Conservation (phyloP, 2,888 invertebrate genomes). For the Epinotia bilunana region DNA sequence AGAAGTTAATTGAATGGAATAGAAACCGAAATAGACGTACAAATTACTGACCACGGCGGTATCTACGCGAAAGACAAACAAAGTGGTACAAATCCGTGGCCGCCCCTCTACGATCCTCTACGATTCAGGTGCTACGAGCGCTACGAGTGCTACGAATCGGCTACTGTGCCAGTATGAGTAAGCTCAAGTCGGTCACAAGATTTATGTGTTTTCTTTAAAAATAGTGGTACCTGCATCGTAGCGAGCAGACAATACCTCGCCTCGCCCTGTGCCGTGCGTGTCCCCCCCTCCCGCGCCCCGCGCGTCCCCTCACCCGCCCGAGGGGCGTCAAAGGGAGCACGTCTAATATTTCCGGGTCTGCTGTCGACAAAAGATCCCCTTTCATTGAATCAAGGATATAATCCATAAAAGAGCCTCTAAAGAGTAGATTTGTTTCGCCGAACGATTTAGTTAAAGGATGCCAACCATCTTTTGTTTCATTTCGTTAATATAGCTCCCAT, state of each 20-base stretch:
- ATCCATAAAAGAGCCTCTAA: conserved; percentile 70
- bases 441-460: conserved; percentile 54
- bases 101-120: conserved; percentile 27
- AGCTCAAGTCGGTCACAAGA: conserved; percentile 31
- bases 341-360: conserved; percentile 71
- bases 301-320: conserved; percentile 47
- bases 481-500: conserved; percentile 49
- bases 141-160: conserved; percentile 21
- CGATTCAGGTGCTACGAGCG: conserved; percentile 39
- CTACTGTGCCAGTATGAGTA: conserved; percentile 25
- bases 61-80: conserved; percentile 33
- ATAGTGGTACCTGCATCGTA: conserved; percentile 39
- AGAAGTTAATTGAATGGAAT: conserved; percentile 4
- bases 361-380: conserved; percentile 70
- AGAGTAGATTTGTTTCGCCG: conserved; percentile 68
- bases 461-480: conserved; percentile 48
- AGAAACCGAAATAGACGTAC: conserved; percentile 23
- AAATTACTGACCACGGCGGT: conserved; percentile 17
- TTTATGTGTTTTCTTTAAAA: conserved; percentile 41
- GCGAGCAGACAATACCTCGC: conserved; percentile 36
- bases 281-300: conserved; percentile 46
- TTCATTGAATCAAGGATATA: conserved; percentile 74
- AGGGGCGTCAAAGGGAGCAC: conserved; percentile 53
- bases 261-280: conserved; percentile 31
- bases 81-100: conserved; percentile 37